A percentile compares a stretch with the other conserved stretches of the same genome.
These are phyloP conservation scores for Peromyscus melanophrys DNA, from an alignment of 2,797 vertebrate species.

Conservation along the genomic window DNA sequence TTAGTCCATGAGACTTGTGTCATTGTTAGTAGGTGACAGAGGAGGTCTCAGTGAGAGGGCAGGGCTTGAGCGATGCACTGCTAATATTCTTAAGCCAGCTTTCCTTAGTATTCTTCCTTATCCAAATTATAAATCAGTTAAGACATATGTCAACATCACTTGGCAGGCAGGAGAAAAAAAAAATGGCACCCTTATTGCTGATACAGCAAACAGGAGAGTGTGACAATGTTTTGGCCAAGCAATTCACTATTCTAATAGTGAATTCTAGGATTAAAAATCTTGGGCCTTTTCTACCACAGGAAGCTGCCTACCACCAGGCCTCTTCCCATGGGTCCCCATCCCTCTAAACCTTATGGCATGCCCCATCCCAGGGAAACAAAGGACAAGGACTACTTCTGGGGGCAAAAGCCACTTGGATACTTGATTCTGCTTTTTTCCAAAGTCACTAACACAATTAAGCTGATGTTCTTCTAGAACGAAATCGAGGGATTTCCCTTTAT, in stretches of 20 bases:
- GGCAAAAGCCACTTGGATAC: not conserved
- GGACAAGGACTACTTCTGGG: not conserved
- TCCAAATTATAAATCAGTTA: not conserved
- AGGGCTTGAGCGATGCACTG: not conserved
- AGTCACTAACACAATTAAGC: not conserved
- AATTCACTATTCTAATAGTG: not conserved
- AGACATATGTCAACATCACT: not conserved
- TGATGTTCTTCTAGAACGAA: not conserved
- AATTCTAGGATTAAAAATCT: not conserved
- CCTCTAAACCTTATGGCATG: not conserved
- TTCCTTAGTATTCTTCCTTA: not conserved
- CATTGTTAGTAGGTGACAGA: not conserved
- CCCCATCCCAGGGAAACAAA: not conserved
- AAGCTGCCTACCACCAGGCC: not conserved
- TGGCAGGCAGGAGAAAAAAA: not conserved
- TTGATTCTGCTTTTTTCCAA: not conserved
- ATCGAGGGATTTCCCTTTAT: not conserved
- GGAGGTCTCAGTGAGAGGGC: not conserved
- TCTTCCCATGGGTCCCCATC: not conserved
- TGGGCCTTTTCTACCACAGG: not conserved
- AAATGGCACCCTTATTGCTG: not conserved
- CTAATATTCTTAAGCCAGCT: not conserved
- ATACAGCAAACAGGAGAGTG: not conserved
- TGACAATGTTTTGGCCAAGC: not conserved
- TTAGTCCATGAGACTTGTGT: not conserved